Conservation (phyloP, 2,113 vertebrate species). For the Ptilorrhoa leucosticta region DNA sequence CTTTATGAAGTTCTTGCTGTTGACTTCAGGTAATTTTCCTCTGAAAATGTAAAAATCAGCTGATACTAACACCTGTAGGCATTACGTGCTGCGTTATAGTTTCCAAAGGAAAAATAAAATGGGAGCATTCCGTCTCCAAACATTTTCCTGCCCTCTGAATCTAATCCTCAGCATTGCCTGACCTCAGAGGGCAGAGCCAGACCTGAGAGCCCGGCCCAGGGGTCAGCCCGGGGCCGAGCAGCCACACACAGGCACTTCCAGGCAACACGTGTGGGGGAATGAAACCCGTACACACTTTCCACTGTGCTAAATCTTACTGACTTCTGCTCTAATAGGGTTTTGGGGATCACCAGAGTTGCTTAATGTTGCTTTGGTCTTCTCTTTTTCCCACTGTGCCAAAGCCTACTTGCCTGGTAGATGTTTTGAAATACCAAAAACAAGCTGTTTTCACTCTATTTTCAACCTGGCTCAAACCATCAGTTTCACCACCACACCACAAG, state of each 20-base stretch:
- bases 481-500: neutral
- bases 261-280: accelerated
- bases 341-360: neutral
- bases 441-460: neutral
- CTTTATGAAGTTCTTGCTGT: neutral
- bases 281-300: neutral
- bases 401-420: neutral
- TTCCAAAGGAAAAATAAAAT: neutral
- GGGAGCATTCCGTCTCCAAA: neutral
- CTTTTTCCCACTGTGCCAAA: neutral
- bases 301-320: neutral
- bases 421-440: neutral
- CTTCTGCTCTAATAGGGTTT: neutral
- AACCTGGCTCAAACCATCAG: neutral
- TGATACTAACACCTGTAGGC: neutral
- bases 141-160: neutral
- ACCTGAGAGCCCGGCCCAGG: neutral
- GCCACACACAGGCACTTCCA: neutral
- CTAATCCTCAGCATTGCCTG: neutral
- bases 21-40: neutral
- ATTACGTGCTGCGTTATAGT: accelerated
- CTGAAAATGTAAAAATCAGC: neutral
- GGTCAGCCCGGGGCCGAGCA: accelerated
- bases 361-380: neutral
- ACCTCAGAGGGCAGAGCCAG: neutral